Base-by-base conservation (phyloP, 1,140 invertebrate species). In the Ganaspis sp. region DNA sequence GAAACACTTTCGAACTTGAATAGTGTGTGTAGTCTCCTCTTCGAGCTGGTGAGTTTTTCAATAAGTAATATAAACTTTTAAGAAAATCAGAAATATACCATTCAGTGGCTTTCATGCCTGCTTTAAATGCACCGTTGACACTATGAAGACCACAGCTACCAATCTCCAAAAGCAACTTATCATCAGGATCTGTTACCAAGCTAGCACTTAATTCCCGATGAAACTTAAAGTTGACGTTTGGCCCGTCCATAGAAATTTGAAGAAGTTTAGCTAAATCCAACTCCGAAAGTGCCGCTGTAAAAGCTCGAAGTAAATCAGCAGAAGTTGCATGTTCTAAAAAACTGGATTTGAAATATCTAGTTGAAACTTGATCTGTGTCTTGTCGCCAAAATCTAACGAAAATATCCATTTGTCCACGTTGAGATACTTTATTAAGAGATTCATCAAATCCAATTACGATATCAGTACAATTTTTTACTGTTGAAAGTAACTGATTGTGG, bases 401-500 rank as follows among this genome's bases (percentile, higher is more conserved):
- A 19, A 75, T 11, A 45, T 79, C 71, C 74, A 79, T 80, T 37
- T 80, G 75, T 19, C 74, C 64, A 26, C 19, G 34, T 54, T 77
- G 73, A 11, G 69, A 12, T 17, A 77, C 70, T 54, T 45, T 78
- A 73, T 81, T 83, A 4, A 83, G 75, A 23, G 70, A 75, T 49
- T 81, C 79, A 23, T 78, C 79, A 38, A 81, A 81, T 45, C 84
- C 21, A 84, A 86, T 42, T 80, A 85, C 17, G 84, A 85, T n/a
- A 82, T 88, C 12, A 83, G 85, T 0, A 81, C 87, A 76, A 4
- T 70, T 40, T 70, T 70, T 15, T 40, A 79, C 21, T 19, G n/a
- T n/a, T n/a, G n/a, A n/a, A n/a, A n/a, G n/a, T n/a, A n/a, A n/a
- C n/a, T n/a, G n/a, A n/a, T n/a, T n/a, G n/a, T n/a, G n/a, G n/a